phyloP scores from a whole-genome alignment of 2,113 vertebrate genomes.

The Bombycilla garrulus region DNA sequence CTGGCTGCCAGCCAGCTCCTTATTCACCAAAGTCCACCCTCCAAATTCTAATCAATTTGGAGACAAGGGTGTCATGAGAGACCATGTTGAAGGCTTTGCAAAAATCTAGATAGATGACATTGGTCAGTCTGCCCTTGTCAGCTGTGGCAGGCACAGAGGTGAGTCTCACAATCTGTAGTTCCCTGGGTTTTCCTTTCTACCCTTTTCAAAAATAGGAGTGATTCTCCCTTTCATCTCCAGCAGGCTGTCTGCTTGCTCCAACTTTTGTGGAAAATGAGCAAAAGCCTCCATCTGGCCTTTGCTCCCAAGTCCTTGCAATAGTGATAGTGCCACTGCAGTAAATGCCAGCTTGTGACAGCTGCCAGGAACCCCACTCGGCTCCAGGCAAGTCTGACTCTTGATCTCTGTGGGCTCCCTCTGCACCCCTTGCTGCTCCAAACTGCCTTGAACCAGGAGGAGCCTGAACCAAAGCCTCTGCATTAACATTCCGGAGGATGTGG shows the following conservation, averaged over 20 bases:
- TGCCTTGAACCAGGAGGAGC: neutral
- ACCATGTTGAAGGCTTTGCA: neutral
- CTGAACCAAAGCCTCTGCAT: neutral
- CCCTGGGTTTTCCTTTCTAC: neutral
- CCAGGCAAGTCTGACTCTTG: neutral
- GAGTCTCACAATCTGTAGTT: neutral
- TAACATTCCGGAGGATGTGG: neutral
- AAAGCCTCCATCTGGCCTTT: neutral
- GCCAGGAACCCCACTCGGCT: rapidly evolving
- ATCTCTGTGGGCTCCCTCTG: neutral
- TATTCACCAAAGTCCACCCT: neutral
- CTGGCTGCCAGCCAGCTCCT: neutral
- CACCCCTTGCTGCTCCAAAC: neutral
- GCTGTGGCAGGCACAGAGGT: neutral
- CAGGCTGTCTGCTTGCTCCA: neutral
- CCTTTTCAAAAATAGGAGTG: neutral
- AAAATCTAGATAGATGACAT: neutral
- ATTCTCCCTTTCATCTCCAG: neutral
- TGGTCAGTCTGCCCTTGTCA: neutral
- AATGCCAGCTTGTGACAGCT: neutral
- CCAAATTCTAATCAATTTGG: neutral
- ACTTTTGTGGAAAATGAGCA: neutral
- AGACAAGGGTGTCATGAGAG: neutral
- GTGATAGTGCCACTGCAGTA: neutral
- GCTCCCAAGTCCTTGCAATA: neutral